These are phyloP conservation scores for Girardinichthys multiradiatus DNA, from an alignment of 2,113 vertebrate genomes.

Conservation along the genomic window DNA sequence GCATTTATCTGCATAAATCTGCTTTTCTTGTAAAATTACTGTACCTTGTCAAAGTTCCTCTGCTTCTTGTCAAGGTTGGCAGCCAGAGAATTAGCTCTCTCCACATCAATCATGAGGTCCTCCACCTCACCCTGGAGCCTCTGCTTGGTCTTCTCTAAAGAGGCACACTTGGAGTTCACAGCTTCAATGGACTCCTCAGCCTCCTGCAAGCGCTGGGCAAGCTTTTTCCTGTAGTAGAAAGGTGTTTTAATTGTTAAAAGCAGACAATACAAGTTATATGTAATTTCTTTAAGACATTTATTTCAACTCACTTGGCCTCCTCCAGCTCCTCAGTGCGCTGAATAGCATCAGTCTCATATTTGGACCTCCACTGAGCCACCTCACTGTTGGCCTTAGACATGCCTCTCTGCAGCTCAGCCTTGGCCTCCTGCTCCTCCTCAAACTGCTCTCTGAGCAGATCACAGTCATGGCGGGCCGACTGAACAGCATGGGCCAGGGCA, in stretches of 20 bases:
- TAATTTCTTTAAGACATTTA: not conserved
- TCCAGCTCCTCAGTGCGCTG: slow-evolving; percentile 87
- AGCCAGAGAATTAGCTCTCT: slow-evolving; percentile 77
- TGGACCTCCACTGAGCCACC: slow-evolving; percentile 87
- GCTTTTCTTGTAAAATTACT: too few species aligned
- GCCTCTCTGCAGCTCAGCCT: slow-evolving; percentile 84
- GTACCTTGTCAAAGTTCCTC: slow-evolving; percentile 78
- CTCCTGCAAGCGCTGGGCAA: slow-evolving; percentile 78
- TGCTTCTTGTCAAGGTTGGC: slow-evolving; percentile 79
- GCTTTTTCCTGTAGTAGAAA: slow-evolving; percentile 69
- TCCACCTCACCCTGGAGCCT: slow-evolving; percentile 78
- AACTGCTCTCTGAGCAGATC: slow-evolving; percentile 87
- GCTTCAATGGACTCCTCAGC: slow-evolving; percentile 78
- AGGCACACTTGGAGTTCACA: slow-evolving; percentile 78
- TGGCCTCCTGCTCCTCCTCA: slow-evolving; percentile 86
- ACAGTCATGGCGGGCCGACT: slow-evolving; percentile 84
- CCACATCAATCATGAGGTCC: slow-evolving; percentile 80
- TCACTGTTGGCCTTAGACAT: slow-evolving; percentile 89
- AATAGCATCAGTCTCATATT: slow-evolving; percentile 88
- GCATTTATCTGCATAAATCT: not conserved
- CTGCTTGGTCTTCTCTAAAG: slow-evolving; percentile 80
- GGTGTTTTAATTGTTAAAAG: too few species aligned
- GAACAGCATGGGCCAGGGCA: slow-evolving; percentile 84
- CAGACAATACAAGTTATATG: not conserved
- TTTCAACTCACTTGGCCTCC: slow-evolving; percentile 82